Base-by-base conservation (phyloP, 2,797 vertebrate genomes). In the Lindbergichthys nudifrons region DNA sequence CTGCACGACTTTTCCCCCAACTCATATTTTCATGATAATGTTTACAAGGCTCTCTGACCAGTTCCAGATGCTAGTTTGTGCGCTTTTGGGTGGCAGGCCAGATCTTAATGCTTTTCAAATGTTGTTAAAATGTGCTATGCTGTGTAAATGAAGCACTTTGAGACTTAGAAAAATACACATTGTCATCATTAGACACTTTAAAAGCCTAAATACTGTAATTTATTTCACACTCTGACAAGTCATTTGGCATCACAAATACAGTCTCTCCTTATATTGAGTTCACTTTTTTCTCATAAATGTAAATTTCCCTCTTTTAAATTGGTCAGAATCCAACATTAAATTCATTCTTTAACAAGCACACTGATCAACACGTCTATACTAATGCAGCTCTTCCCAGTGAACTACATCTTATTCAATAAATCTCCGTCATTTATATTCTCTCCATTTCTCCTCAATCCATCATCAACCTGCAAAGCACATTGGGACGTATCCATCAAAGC, bases 161-260 rank as follows among this genome's bases (percentile, higher is more conserved):
- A 74, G 50, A 78, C 41, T 48, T 16, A 42, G 30, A 32, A 70
- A 69, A 83, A 83, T 48, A 84, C 87, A 77, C 54, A 39, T 11
- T 36, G 48, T 71, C 79, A 85, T 70, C 61, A 65, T 75, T 63
- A 65, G 69, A 86, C 86, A 75, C 74, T 58, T 84, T 88, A 83
- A 92, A 92, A 90, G 85, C 85, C 91, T 92, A 92, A 92, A 92
- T 91, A 90, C 84, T 88, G 88, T 89, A 73, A 87, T 93, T 93
- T 92, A 94, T 93, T 94, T 91, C 93, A 92, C 90, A 92, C 85
- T 88, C 83, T 77, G 83, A 92, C 92, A 92, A 85, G 79, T 92
- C 75, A 93, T 94, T 93, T 93, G 93, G 92, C 92, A 91, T 93
- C 92, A 93, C 88, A 88, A 88, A 87, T 90, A 93, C 91, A 91